Base-by-base conservation (phyloP, 2,797 vertebrate species). In the Squalus acanthias region DNA sequence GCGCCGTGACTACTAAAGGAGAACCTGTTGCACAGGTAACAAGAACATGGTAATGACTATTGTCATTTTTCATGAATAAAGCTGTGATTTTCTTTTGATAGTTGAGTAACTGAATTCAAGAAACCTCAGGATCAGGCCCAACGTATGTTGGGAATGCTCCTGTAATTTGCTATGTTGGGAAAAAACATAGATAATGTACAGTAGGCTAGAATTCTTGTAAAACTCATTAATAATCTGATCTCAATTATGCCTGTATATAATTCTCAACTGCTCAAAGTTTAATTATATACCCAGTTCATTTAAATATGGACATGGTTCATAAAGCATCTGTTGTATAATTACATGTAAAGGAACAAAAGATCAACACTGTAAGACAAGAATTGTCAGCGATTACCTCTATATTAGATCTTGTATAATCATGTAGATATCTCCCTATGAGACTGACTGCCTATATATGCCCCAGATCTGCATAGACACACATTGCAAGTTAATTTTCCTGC, bases 251-350 rank as follows among this genome's bases (percentile, higher is more conserved):
- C 33, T 67, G n/a, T 24, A 67, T 69, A 93, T 69, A 69, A 93
- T 93, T 93, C 33, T 46, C 91, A 46, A 39, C 91, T 67, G 60
- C 17, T 93, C n/a, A n/a, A 93, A 93, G 20, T 69, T 46, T 93
- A 93, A 93, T 93, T 93, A 93, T 93, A 93, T 46, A 67, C 65
- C n/a, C n/a, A 92, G 4, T 33, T 93, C n/a, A 67, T 93, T 93
- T 39, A 93, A 93, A 24, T 22, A 69, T 39, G 8, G 63, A 69
- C 67, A 63, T 69, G 65, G n/a, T n/a, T 69, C 8, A 67, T 46
- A 93, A 46, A 93, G 46, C 46, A 46, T 69, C 91, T 93, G 63
- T 22, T 46, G 63, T 69, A 39, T 22, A 92, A 92, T 92, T 92
- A 92, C 13, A 92, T 65, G 33, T n/a, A 69, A 69, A 67, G 33